Evolutionary conservation across 2,113 vertebrate genomes (phyloP), one percentile per base, ranked within the genome.

Genomic region (Spea bombifrons): DNA sequence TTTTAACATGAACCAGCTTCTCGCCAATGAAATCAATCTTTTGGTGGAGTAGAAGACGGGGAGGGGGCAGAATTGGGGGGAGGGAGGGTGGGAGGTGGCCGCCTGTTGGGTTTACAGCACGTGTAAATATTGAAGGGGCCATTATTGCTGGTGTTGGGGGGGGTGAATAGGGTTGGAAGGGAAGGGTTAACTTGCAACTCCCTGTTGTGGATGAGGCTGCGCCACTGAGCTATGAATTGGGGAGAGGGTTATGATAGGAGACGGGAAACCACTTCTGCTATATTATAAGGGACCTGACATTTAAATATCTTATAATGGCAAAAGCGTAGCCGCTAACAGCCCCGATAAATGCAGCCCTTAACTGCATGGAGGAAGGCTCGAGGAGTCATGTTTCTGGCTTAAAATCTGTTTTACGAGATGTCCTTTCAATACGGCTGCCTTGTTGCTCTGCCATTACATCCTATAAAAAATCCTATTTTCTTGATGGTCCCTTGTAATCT

Each of bases 1-100:
- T 0, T 93, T 92, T 90, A 94, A 94, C 88, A 93, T 92, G 91
- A 94, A 92, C 91, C 91, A 93, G 89, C 90, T 92, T 83, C 83
- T 93, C 89, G 90, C 90, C 91, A 92, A 91, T 90, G 91, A 94
- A 86, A 92, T 93, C 87, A 92, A 93, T 84, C 89, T 92, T 72
- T 90, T 93, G 76, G 91, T 90, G 88, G 89, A 93, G 85, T 92
- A 88, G 91, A 74, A 85, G 9, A 53, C 44, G 15, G 71, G 63
- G 44, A 63, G 3, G 53, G 75, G 49, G 48, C 5, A 15, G 16
- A 52, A 66, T 45, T 52, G 44, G 9, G 66, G 57, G 17, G 57
- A 43, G 63, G 65, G 59, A 45, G 70, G 59, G 53, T 63, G 68
- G 68, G 68, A 17, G 12, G 57, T 57, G 55, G 75, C 46, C 6